Evolutionary conservation across 2,113 vertebrate genomes (phyloP), one percentile per base, ranked within the genome.

Genomic region (Platysteira castanea): DNA sequence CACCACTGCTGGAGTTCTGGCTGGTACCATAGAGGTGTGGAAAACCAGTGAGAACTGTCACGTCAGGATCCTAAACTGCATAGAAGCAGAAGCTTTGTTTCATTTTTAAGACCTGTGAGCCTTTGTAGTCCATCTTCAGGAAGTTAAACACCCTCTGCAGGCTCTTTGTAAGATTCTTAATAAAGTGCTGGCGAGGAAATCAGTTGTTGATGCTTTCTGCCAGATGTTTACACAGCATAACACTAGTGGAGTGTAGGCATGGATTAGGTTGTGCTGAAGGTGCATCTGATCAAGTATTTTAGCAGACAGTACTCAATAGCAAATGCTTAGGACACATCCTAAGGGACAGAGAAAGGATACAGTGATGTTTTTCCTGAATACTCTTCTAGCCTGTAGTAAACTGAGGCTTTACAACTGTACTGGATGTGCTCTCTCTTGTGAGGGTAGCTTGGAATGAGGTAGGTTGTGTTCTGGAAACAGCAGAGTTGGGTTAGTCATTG

Each of bases 31-130:
- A 59, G 20, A 61, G 30, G 23, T 79, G 49, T 84, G 15, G 44
- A 54, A 80, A 87, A 87, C 13, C 2, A 2, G 14, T 30, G 70
- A 61, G 22, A 84, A n/a, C 37, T 90, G 35, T 59, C 90, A 42
- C 63, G 39, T 80, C 63, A 61, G 15, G 59, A 73, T 73, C 37
- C 39, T 44, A 3, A 53, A 3, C 3, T 39, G 33, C 0, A 0
- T 27, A 50, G 74, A 44, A 85, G 33, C 67, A 77, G 60, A 54
- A 74, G 64, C 59, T 91, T 91, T 76, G 24, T 80, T 86, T 89
- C 15, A 30, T 89, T 91, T 93, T 96, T 91, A 90, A 88, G 50
- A 70, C 42, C 23, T 20, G 13, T 53, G 54, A 50, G 63, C 53
- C 87, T 83, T 91, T 61, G 67, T 69, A 52, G 33, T n/a, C 28